Base-by-base conservation (phyloP, 2,797 vertebrate species). In the Yasuhikotakia modesta region DNA sequence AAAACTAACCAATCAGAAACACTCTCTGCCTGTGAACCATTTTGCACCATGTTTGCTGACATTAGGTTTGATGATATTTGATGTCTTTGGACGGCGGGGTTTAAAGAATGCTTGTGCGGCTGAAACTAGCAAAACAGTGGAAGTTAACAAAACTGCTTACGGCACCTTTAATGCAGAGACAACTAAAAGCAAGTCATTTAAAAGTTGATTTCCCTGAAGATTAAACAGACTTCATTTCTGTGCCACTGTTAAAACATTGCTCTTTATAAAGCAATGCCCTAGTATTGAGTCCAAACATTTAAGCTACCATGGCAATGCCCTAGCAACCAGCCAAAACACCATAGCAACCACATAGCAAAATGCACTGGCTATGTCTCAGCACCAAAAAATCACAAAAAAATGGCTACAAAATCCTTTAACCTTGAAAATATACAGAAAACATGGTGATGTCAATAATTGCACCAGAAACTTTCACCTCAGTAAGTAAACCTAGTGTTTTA, bases 101-200 rank as follows among this genome's bases (percentile, higher is more conserved):
- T 55, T 55, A n/a, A 8, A 55, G n/a, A 55, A n/a, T 30, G 65
- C 3, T 21, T 4, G 22, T 50, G 45, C 32, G 66, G 46, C n/a
- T 69, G 17, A 69, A 69, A 24, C 30, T 52, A 69, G 11, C 17
- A 52, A 69, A 69, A 69, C 30, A 24, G 48, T 48, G 5, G 46
- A 30, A 68, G 48, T 46, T 52, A 50, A 11, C 32, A 52, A 68
- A 27, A 8, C 8, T 5, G 17, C 43, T 45, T 45, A 45, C 2
- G 2, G 43, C 27, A 27, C 27, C 27, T 27, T 27, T 45, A 45
- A 48, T 48, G 24, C 65, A 67, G 22, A 48, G 65, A 48, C 14
- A 67, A 27, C 22, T 67, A 12, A 48, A 48, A 48, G 46, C 2
- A 48, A 48, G 46, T 17, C 2, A 48, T 14, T 10, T 21, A n/a